These are phyloP conservation scores for Corbicula japonica DNA, from an alignment of 2,888 invertebrate genomes.

Conservation along the genomic window DNA sequence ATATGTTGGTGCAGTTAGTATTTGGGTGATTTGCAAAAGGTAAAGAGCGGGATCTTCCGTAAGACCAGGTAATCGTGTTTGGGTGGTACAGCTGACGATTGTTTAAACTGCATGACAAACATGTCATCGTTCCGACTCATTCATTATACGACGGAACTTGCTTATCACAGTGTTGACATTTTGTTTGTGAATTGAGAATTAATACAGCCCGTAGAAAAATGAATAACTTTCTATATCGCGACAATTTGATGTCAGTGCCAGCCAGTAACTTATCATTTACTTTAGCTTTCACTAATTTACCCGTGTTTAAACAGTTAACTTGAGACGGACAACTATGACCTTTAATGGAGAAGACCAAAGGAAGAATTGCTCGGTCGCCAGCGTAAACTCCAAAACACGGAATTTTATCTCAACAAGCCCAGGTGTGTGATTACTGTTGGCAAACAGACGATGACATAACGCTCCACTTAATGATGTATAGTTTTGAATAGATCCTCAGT, in stretches of 20 bases:
- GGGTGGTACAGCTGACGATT: too few relatives aligned
- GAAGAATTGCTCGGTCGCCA: slow-evolving; percentile 41
- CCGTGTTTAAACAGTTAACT: slow-evolving; percentile 60
- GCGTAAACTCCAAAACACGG: slow-evolving; percentile 25
- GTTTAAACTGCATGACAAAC: too few relatives aligned
- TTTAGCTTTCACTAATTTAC: slow-evolving; percentile 55
- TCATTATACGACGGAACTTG: slow-evolving; percentile 32
- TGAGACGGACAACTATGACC: slow-evolving; percentile 51
- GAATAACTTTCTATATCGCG: slow-evolving; percentile 26
- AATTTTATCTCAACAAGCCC: slow-evolving; percentile 58
- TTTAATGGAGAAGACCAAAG: slow-evolving; percentile 41
- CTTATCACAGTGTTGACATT: slow-evolving; percentile 64
- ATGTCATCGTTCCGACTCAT: too few relatives aligned
- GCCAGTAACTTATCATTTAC: slow-evolving; percentile 29
- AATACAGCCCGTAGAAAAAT: slow-evolving; percentile 42
- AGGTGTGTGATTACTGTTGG: slow-evolving; percentile 57
- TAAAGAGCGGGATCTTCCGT: too few relatives aligned
- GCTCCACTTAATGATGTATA: slow-evolving; percentile 37
- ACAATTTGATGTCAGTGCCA: slow-evolving; percentile 35
- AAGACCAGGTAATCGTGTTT: too few relatives aligned
- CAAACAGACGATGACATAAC: slow-evolving; percentile 55
- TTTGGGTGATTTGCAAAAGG: too few relatives aligned
- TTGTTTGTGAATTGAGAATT: slow-evolving; percentile 45
- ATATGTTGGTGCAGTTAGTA: too few relatives aligned
- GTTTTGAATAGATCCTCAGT: slow-evolving; percentile 33